Evolutionary conservation across 2,113 vertebrate genomes (phyloP).

Genomic region (Nothoprocta perdicaria): DNA sequence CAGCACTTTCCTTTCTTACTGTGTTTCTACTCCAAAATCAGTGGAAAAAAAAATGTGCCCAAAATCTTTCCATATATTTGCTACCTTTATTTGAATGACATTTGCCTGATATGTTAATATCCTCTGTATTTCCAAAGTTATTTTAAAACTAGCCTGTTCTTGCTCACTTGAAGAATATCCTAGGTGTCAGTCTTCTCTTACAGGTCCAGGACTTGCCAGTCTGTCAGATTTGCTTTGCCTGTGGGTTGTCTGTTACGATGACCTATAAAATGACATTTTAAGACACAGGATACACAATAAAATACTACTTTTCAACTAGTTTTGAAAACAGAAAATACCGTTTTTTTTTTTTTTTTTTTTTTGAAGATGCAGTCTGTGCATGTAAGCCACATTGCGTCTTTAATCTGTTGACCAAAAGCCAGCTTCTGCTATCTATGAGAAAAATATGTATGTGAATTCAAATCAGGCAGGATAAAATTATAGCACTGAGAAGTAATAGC

Average conservation of each 20-base stretch:
- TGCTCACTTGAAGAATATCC: neutral
- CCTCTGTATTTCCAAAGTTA: neutral
- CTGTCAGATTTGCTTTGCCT: neutral
- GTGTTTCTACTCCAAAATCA: neutral
- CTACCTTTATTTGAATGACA: neutral
- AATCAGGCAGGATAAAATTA: neutral
- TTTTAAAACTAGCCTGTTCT: slow-evolving; percentile 13
- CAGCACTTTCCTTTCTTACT: neutral
- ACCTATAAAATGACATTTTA: neutral
- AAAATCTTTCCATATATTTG: neutral
- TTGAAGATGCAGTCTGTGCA: neutral
- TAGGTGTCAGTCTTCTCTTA: neutral
- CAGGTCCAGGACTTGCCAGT: neutral
- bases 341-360: neutral
- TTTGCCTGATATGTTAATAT: neutral
- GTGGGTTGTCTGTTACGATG: neutral
- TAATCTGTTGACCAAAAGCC: neutral
- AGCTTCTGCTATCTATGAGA: neutral
- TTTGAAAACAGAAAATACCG: neutral
- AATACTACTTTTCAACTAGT: neutral
- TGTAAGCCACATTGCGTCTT: neutral
- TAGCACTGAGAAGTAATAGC: neutral
- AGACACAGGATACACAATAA: neutral
- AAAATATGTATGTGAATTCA: neutral
- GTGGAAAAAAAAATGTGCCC: neutral